These are phyloP conservation scores for Blennius ocellaris DNA, from an alignment of 2,113 vertebrate species.

Conservation along the genomic window DNA sequence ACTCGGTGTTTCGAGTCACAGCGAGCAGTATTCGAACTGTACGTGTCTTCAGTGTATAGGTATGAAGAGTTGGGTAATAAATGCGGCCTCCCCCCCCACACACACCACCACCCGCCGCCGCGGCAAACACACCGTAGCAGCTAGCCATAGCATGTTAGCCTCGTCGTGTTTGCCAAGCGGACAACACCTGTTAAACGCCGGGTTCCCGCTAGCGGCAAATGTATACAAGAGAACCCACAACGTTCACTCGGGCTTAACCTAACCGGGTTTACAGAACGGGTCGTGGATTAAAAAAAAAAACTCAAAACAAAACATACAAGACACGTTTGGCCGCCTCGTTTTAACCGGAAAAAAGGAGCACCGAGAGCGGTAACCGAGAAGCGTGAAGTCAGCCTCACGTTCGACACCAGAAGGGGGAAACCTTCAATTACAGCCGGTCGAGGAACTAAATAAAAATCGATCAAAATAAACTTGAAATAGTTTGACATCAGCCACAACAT, in stretches of 20 bases:
- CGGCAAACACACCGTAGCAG: conserved; percentile 28
- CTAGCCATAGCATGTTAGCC: conserved; percentile 18
- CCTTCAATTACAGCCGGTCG: too few relatives aligned
- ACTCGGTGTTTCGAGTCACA: not conserved
- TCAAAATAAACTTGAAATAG: too few relatives aligned
- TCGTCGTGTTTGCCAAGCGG: not conserved
- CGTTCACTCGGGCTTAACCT: too few relatives aligned
- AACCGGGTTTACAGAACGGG: too few relatives aligned
- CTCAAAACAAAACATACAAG: not conserved
- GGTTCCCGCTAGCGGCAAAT: not conserved
- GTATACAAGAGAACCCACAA: not conserved
- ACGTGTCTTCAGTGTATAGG: not conserved
- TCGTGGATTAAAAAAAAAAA: not conserved
- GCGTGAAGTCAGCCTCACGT: too few relatives aligned
- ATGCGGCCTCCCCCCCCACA: too few relatives aligned
- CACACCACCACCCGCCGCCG: too few relatives aligned
- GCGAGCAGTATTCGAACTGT: not conserved
- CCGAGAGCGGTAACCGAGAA: too few relatives aligned
- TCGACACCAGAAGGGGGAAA: too few relatives aligned
- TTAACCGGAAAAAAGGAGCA: too few relatives aligned
- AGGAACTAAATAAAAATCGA: too few relatives aligned
- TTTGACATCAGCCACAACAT: too few relatives aligned
- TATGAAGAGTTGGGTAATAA: conserved; percentile 26
- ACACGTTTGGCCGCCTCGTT: conserved; percentile 40
- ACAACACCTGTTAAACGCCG: not conserved